A percentile compares a stretch with the other conserved stretches of the same genome.
phyloP scores from a whole-genome alignment of 2,113 vertebrate genomes.

The Athene cunicularia region DNA sequence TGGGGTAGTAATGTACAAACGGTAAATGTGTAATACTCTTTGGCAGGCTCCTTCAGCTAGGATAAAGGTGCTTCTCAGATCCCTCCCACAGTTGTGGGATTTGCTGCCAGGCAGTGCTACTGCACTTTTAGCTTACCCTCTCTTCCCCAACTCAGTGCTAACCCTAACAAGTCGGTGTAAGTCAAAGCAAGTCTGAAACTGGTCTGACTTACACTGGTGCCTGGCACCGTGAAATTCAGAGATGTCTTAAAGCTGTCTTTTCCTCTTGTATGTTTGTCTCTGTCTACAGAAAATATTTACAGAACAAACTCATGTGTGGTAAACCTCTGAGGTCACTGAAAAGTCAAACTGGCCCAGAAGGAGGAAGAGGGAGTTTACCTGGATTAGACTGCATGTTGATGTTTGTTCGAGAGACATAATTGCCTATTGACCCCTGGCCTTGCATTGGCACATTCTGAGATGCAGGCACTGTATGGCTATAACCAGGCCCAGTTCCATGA shows the following conservation, averaged over 20 bases:
- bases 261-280: not conserved
- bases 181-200: not conserved
- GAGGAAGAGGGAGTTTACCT: constrained; percentile 77
- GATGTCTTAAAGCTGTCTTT: not conserved
- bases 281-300: constrained; percentile 14
- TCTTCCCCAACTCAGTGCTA: not conserved
- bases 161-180: not conserved
- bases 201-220: not conserved
- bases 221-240: not conserved
- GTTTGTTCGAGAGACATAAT: constrained; percentile 88
- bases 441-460: constrained; percentile 89
- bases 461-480: constrained; percentile 84
- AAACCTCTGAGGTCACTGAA: constrained; percentile 4
- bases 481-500: constrained; percentile 85
- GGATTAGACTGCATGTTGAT: constrained; percentile 93
- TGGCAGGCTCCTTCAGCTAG: not conserved
- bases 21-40: not conserved
- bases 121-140: not conserved
- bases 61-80: not conserved
- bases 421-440: constrained; percentile 85
- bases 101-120: not conserved
- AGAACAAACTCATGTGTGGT: not conserved
- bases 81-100: not conserved
- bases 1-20: not conserved
- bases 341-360: not conserved